phyloP scores from a whole-genome alignment of 2,888 invertebrate genomes.

The Smittia sp. region DNA sequence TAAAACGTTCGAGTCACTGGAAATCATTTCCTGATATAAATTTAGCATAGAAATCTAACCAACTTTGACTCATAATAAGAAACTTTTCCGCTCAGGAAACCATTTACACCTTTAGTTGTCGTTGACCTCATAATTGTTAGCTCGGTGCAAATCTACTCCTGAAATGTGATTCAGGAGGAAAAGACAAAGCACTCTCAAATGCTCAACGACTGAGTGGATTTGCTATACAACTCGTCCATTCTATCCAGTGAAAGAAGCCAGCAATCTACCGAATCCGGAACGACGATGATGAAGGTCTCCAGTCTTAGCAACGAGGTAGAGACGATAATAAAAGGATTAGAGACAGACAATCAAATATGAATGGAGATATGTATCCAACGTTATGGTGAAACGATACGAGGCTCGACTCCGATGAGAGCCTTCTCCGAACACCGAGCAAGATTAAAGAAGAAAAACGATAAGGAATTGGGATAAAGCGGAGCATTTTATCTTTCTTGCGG shows the following conservation, averaged over 20 bases:
- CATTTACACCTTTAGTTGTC: too few species aligned
- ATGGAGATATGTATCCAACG: not conserved
- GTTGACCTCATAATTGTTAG: too few species aligned
- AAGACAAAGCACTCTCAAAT: too few species aligned
- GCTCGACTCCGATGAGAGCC: not conserved
- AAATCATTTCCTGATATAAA: too few species aligned
- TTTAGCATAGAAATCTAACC: too few species aligned
- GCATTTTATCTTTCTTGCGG: constrained; percentile 35
- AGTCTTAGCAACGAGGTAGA: constrained; percentile 3
- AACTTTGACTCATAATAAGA: too few species aligned
- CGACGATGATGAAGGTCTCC: constrained; percentile 34
- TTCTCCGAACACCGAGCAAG: not conserved
- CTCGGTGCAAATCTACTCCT: too few species aligned
- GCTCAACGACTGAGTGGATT: too few species aligned
- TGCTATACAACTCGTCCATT: too few species aligned
- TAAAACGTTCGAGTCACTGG: too few species aligned
- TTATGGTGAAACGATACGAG: not conserved
- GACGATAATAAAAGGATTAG: constrained; percentile 39
- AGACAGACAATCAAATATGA: constrained; percentile 25
- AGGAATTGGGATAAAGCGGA: constrained; percentile 24
- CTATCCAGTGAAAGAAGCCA: not conserved
- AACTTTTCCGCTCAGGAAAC: too few species aligned
- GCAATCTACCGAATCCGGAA: not conserved
- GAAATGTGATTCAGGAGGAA: too few species aligned
- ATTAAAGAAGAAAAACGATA: constrained; percentile 34